Evolutionary conservation across 2,113 vertebrate genomes (phyloP).

Genomic region (Caretta caretta): DNA sequence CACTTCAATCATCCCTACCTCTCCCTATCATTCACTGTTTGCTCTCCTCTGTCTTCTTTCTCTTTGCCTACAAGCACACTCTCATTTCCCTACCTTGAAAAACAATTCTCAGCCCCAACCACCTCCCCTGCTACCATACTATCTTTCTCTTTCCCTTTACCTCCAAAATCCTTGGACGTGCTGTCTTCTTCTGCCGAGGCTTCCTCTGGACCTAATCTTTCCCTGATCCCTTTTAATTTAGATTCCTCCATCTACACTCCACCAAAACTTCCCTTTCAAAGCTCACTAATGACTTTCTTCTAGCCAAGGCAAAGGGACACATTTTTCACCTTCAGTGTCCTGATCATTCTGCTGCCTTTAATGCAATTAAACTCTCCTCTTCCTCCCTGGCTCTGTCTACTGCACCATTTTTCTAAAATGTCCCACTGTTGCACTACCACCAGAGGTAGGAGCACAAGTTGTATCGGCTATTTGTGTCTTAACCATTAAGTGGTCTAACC

Average conservation of each 20-base stretch:
- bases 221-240: background rate
- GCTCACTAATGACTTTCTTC: background rate
- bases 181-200: background rate
- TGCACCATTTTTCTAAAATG: background rate
- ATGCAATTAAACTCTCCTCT: background rate
- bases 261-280: background rate
- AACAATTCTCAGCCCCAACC: background rate
- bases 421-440: background rate
- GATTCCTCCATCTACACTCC: background rate
- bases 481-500: rapidly evolving
- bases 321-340: background rate
- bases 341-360: background rate
- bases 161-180: background rate
- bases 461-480: background rate
- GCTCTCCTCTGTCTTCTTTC: background rate
- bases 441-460: rapidly evolving
- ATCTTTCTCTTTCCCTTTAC: background rate
- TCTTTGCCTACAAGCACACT: background rate
- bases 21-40: background rate
- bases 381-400: background rate
- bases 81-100: background rate
- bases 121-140: background rate
- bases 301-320: background rate
- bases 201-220: background rate
- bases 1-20: background rate